These are phyloP conservation scores for Synanthedon vespiformis DNA, from an alignment of 2,888 invertebrate genomes.

Conservation along the genomic window DNA sequence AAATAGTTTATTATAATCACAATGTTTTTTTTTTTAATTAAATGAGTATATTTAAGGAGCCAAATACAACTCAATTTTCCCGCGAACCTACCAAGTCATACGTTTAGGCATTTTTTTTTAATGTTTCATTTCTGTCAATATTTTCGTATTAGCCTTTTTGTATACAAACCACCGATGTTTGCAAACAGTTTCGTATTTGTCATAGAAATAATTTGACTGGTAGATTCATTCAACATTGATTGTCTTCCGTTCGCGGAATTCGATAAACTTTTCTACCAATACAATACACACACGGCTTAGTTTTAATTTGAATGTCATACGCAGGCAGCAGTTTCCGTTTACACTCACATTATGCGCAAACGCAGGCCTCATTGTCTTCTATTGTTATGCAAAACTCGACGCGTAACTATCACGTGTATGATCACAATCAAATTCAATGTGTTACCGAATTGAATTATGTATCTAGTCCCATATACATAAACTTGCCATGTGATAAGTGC, in stretches of 20 bases:
- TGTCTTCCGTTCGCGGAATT: background rate
- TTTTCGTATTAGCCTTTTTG: too few species aligned
- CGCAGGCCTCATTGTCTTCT: conserved; percentile 25
- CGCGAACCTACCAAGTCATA: too few species aligned
- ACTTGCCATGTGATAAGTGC: too few species aligned
- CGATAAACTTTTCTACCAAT: background rate
- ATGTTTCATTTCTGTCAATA: too few species aligned
- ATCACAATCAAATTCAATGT: conserved; percentile 28
- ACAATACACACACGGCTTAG: background rate
- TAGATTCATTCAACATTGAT: background rate
- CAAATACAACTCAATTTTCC: too few species aligned
- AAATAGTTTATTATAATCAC: too few species aligned
- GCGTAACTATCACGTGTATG: conserved; percentile 26
- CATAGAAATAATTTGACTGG: background rate
- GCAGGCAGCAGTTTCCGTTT: conserved; percentile 14
- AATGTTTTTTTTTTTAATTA: too few species aligned
- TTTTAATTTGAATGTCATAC: background rate
- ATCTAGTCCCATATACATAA: too few species aligned
- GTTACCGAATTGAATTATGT: conserved; percentile 18
- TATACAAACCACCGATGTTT: too few species aligned
- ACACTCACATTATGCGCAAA: conserved; percentile 20
- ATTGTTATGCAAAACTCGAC: conserved; percentile 41
- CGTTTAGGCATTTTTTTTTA: too few species aligned
- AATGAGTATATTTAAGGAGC: too few species aligned
- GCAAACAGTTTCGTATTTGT: too few species aligned